Percentiles rank a stretch among this genome's conserved stretches.
These are phyloP conservation scores for Sitobion miscanthi DNA, from an alignment of 1,140 invertebrate genomes.

Conservation along the genomic window DNA sequence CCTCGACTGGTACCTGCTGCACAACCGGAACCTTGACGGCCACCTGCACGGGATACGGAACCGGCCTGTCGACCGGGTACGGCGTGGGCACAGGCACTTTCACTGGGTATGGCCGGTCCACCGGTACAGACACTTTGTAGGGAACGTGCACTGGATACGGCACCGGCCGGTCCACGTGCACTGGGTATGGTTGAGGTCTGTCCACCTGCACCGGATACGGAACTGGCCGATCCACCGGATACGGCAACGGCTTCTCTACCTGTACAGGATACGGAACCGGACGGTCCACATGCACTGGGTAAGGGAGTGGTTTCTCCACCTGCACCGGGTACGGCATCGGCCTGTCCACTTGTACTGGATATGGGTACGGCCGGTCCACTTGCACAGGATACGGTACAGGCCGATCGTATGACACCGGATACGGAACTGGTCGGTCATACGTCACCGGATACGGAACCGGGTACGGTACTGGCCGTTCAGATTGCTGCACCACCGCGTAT, in stretches of 20 bases:
- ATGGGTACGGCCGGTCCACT: constrained; percentile 56
- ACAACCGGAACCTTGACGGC: constrained; percentile 37
- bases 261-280: constrained; percentile 40
- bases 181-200: not conserved
- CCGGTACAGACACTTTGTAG: constrained; percentile 41
- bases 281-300: constrained; percentile 67
- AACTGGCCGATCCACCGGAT: constrained; percentile 15
- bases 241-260: constrained; percentile 32
- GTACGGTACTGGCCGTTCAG: constrained; percentile 18
- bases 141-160: constrained; percentile 46
- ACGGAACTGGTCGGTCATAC: not conserved
- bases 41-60: constrained; percentile 40
- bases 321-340: constrained; percentile 65
- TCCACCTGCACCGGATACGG: constrained; percentile 47
- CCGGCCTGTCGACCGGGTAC: constrained; percentile 44
- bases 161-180: constrained; percentile 30
- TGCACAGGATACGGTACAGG: constrained; percentile 16
- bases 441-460: not conserved
- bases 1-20: constrained; percentile 20
- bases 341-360: constrained; percentile 63
- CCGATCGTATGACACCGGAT: constrained; percentile 23
- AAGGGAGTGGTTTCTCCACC: constrained; percentile 77
- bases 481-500: not conserved
- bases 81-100: constrained; percentile 26
- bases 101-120: constrained; percentile 45